phyloP scores from a whole-genome alignment of 2,113 vertebrate genomes.

The Poeciliopsis turrubarensis region DNA sequence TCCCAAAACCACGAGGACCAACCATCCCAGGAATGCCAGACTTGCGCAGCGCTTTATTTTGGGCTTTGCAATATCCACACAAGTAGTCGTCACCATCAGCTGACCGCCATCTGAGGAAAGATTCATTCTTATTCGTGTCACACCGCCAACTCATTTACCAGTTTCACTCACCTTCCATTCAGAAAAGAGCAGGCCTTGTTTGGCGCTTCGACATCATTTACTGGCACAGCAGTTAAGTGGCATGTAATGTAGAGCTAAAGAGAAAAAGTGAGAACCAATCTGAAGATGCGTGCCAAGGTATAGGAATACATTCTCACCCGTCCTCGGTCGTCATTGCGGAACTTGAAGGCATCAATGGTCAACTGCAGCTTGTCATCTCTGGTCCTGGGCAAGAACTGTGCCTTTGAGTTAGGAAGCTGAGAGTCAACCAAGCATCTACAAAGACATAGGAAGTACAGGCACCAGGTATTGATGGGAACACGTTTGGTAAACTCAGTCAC shows the following conservation, averaged over 20 bases:
- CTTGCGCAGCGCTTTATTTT: conserved; percentile 10
- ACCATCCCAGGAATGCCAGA: conserved; percentile 17
- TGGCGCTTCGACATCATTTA: conserved; percentile 32
- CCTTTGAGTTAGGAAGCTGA: conserved; percentile 56
- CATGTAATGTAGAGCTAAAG: conserved; percentile 76
- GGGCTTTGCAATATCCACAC: conserved; percentile 62
- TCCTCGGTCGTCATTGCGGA: conserved; percentile 47
- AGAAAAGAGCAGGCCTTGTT: conserved; percentile 68
- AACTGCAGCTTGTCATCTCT: conserved; percentile 61
- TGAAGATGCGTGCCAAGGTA: too few relatives aligned
- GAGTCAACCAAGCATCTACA: conserved; percentile 73
- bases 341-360: conserved; percentile 71
- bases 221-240: conserved; percentile 57
- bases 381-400: conserved; percentile 56
- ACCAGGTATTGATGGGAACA: background rate
- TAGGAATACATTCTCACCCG: conserved; percentile 25
- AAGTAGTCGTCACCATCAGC: conserved; percentile 71
- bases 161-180: conserved; percentile 56
- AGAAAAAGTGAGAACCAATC: background rate
- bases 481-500: background rate
- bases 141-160: background rate
- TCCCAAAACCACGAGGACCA: conserved; percentile 51
- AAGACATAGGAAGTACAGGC: background rate
- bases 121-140: background rate
- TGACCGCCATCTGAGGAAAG: conserved; percentile 66